phyloP scores from a whole-genome alignment of 2,113 vertebrate genomes.

The Erinaceus europaeus region DNA sequence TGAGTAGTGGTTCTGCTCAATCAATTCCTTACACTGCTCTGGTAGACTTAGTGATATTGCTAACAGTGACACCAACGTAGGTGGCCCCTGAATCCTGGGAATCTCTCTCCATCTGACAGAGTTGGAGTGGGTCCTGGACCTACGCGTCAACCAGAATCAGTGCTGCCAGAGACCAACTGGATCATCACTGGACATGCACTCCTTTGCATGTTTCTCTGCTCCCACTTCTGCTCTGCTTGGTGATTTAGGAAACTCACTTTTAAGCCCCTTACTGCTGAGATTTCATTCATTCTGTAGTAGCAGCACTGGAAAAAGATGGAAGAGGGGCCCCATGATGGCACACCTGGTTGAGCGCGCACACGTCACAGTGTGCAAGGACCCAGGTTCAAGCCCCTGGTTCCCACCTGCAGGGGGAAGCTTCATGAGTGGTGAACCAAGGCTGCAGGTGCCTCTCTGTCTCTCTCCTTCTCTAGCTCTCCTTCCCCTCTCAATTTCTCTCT shows the following conservation, averaged over 20 bases:
- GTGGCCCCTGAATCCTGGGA: not conserved
- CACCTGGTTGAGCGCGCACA: no score
- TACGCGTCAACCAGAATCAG: not conserved
- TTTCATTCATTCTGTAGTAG: not conserved
- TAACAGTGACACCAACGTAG: not conserved
- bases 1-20: no score
- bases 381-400: no score
- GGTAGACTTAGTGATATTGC: not conserved
- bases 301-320: not conserved
- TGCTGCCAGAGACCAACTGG: no score
- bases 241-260: conserved; percentile 1
- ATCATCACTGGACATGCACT: no score
- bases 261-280: not conserved
- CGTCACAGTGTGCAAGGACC: no score
- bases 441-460: no score
- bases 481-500: no score
- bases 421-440: no score
- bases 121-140: not conserved
- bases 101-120: not conserved
- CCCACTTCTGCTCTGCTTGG: not conserved
- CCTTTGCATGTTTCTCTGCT: not conserved
- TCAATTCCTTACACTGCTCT: not conserved
- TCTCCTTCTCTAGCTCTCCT: no score
- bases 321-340: no score
- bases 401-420: no score